Evolutionary conservation across 1,140 invertebrate genomes (phyloP).

Genomic region (Nasonia longicornis): DNA sequence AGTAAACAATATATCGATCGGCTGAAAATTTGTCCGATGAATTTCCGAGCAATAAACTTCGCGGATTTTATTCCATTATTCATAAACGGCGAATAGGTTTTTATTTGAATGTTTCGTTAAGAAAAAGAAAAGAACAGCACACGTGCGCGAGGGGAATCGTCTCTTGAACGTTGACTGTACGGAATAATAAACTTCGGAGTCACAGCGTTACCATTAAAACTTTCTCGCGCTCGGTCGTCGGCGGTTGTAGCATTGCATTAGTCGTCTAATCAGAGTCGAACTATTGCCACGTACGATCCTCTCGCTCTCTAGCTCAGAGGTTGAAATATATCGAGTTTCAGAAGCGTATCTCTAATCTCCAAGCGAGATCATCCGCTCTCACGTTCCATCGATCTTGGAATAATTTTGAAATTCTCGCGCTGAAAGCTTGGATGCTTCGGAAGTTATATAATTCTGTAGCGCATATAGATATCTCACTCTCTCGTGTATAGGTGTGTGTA

Average conservation of each 20-base stretch:
- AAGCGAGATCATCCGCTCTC: not conserved
- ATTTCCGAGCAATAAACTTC: not conserved
- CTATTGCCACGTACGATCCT: not conserved
- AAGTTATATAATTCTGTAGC: not conserved
- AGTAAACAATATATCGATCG: no score
- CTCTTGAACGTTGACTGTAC: not conserved
- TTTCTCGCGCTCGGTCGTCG: no score
- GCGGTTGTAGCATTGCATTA: not conserved
- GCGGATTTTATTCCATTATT: not conserved
- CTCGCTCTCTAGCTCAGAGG: not conserved
- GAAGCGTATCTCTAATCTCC: not conserved
- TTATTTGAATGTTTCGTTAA: no score
- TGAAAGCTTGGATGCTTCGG: no score
- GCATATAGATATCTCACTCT: not conserved
- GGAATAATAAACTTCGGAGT: no score
- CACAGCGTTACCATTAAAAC: no score
- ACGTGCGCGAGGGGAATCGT: not conserved
- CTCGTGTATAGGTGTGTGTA: not conserved
- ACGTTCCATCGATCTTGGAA: constrained; percentile 10
- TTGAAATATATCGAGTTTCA: not conserved
- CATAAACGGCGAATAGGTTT: no score
- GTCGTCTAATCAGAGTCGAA: not conserved
- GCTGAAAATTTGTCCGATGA: no score
- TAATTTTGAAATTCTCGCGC: constrained; percentile 10
- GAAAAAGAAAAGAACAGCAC: no score